phyloP scores from a whole-genome alignment of 1,140 invertebrate genomes.

The Stegodyphus dumicola region DNA sequence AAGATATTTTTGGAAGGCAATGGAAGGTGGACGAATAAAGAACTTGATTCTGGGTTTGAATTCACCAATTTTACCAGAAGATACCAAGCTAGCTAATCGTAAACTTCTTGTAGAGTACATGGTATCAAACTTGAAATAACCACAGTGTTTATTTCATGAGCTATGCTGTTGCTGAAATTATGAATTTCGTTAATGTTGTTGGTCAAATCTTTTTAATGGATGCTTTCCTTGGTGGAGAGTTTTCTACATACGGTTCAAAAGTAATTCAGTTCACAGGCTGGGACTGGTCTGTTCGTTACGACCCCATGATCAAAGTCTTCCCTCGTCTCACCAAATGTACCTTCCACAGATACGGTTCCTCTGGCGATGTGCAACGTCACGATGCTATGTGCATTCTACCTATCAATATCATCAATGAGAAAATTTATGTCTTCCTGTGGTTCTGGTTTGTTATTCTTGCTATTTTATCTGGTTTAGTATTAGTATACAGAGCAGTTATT shows the following conservation, averaged over 20 bases:
- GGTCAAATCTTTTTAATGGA: slow-evolving; percentile 86
- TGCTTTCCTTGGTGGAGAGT: slow-evolving; percentile 86
- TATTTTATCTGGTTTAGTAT: slow-evolving; percentile 77
- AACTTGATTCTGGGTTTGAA: slow-evolving; percentile 71
- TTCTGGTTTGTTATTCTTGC: slow-evolving; percentile 68
- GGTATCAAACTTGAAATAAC: slow-evolving; percentile 78
- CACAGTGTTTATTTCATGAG: slow-evolving; percentile 90
- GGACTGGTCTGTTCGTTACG: slow-evolving; percentile 77
- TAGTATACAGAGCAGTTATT: slow-evolving; percentile 81
- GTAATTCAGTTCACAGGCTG: slow-evolving; percentile 82
- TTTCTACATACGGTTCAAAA: slow-evolving; percentile 85
- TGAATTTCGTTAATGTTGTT: slow-evolving; percentile 72
- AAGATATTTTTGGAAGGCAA: slow-evolving; percentile 68
- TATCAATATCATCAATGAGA: slow-evolving; percentile 83
- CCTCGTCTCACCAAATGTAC: slow-evolving; percentile 90
- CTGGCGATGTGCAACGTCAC: slow-evolving; percentile 76
- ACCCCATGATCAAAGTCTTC: slow-evolving; percentile 78
- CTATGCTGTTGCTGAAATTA: slow-evolving; percentile 78
- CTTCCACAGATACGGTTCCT: slow-evolving; percentile 86
- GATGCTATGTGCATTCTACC: slow-evolving; percentile 76
- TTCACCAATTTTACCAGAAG: slow-evolving; percentile 64
- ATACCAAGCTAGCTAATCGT: slow-evolving; percentile 52
- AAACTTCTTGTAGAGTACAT: slow-evolving; percentile 86
- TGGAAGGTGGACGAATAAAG: slow-evolving; percentile 76
- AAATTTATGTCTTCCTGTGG: slow-evolving; percentile 83